Percentiles rank a stretch among this genome's conserved stretches.
These are phyloP conservation scores for Nansenia antarctica DNA, from an alignment of 2,113 vertebrate species.

Conservation along the genomic window DNA sequence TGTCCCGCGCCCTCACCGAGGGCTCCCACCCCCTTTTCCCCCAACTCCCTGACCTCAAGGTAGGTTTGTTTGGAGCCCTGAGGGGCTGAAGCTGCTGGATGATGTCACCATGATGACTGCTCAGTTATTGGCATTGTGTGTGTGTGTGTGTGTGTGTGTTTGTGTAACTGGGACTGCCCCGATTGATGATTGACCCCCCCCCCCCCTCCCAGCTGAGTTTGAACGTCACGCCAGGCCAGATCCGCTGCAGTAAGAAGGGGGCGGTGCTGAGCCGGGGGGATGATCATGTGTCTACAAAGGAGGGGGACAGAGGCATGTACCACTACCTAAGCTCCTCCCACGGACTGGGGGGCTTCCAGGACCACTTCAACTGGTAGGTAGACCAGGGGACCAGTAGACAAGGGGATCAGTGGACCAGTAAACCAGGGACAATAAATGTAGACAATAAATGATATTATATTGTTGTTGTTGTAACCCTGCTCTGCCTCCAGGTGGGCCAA, in stretches of 20 bases:
- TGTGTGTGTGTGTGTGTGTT: neutral
- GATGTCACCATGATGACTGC: neutral
- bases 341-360: slow-evolving; percentile 86
- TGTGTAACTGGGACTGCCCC: neutral
- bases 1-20: slow-evolving; percentile 66
- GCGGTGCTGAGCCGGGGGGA: slow-evolving; percentile 71
- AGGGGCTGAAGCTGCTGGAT: neutral
- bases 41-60: slow-evolving; percentile 72
- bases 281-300: slow-evolving; percentile 56
- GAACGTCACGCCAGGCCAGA: slow-evolving; percentile 74
- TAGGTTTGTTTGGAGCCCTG: slow-evolving; percentile 20
- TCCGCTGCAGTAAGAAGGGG: slow-evolving; percentile 78
- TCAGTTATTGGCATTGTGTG: neutral
- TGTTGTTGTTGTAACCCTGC: neutral
- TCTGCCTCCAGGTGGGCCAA: slow-evolving; percentile 80
- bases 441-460: too few relatives aligned
- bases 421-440: too few relatives aligned
- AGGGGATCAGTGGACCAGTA: neutral
- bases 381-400: neutral
- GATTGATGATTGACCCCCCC: neutral
- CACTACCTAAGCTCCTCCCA: slow-evolving; percentile 77
- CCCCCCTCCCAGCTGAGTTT: slow-evolving; percentile 72
- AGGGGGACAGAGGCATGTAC: slow-evolving; percentile 76
- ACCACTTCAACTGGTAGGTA: slow-evolving; percentile 86
- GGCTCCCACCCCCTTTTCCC: slow-evolving; percentile 85